Base-by-base conservation (phyloP, 2,113 vertebrate genomes). In the Progne subis region DNA sequence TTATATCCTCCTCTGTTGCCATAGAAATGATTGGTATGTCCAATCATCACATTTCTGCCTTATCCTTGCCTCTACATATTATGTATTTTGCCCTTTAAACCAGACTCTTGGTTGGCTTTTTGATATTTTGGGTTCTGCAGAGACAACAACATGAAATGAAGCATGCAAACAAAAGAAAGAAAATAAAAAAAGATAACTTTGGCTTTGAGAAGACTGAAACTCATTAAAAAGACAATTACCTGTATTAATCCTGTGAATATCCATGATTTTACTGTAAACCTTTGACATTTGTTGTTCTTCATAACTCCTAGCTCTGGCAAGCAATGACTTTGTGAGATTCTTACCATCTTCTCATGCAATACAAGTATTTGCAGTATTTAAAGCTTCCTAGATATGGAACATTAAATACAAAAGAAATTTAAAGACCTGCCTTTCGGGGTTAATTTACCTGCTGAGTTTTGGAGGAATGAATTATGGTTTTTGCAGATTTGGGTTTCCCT, bases 11-110 rank as follows among this genome's bases (percentile, higher is more conserved):
- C 44, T 76, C 88, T 82, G 95, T 97, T 96, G 95, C 95, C 92
- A 96, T 95, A 97, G 96, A 96, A 96, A 96, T 95, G 49, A 96
- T 93, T 95, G 93, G 86, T 94, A 88, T 65, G 65, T 60, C 86
- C 60, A 96, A 57, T 83, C 88, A 82, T 55, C 21, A 15, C 37
- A 84, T 94, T 95, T 65, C 82, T 92, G 77, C 72, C 60, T 79
- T 92, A 90, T 25, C 37, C 46, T 90, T 86, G 44, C 65, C 41
- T 95, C 69, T 88, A 57, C 31, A 57, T 60, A 71, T 71, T 67
- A 46, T 56, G 26, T 63, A 21, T 59, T 56, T 89, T 91, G 61
- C 16, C 75, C 69, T 84, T 83, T 83, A 93, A 88, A 81, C 28
- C 53, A 86, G 41, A 57, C 8, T 90, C 28, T 83, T 32, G 14